phyloP scores from a whole-genome alignment of 2,113 vertebrate genomes.

The Phycodurus eques region DNA sequence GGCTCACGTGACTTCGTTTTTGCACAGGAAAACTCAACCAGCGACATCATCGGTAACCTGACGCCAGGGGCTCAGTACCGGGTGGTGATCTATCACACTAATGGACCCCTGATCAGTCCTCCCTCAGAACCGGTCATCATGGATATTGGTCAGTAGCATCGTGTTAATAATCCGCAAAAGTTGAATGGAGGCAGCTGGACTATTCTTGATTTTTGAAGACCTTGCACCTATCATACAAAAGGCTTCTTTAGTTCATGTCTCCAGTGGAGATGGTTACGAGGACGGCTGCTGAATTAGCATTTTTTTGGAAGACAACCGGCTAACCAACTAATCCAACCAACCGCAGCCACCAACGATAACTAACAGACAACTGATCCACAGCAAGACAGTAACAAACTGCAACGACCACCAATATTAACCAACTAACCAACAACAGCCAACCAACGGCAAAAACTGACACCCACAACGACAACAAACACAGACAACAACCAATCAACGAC shows the following conservation, averaged over 20 bases:
- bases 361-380: no score
- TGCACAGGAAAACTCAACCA: conserved; percentile 87
- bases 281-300: not conserved
- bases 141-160: conserved; percentile 81
- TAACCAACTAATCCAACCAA: no score
- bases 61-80: conserved; percentile 92
- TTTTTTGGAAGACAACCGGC: no score
- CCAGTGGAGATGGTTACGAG: not conserved
- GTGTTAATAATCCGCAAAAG: not conserved
- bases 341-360: no score
- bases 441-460: not conserved
- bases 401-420: no score
- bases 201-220: not conserved
- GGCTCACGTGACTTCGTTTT: not conserved
- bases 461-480: not conserved
- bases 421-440: not conserved
- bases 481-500: no score
- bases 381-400: no score
- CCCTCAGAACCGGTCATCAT: conserved; percentile 91
- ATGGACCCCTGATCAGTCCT: conserved; percentile 86
- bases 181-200: not conserved
- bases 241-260: not conserved
- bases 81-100: conserved; percentile 85
- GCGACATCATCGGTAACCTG: conserved; percentile 83
- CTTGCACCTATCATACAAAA: no score